Conservation (phyloP, 2,888 invertebrate species). For the Mactromeris polynyma region DNA sequence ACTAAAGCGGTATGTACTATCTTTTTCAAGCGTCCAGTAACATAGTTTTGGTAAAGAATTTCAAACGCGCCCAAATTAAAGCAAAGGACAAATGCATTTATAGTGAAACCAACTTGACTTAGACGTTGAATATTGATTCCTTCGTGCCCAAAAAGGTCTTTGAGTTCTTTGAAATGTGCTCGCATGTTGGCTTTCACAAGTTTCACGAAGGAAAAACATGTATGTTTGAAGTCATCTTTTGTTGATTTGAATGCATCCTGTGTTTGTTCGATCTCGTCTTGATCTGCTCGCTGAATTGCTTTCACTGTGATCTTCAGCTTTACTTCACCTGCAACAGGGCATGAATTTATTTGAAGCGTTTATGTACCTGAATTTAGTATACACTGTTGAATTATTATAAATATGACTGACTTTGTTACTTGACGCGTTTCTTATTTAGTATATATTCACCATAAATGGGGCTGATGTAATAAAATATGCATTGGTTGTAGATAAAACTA, state of each 20-base stretch:
- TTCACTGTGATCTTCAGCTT: slow-evolving; percentile 68
- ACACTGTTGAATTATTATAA: no score
- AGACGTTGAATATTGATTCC: slow-evolving; percentile 64
- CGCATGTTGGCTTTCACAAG: slow-evolving; percentile 66
- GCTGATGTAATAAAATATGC: no score
- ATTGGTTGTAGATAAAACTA: no score
- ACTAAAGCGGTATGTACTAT: slow-evolving; percentile 70
- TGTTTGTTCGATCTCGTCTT: slow-evolving; percentile 57
- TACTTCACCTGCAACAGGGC: slow-evolving; percentile 67
- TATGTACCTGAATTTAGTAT: not conserved
- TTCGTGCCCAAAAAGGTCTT: slow-evolving; percentile 49
- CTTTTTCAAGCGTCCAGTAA: slow-evolving; percentile 65
- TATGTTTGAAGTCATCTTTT: slow-evolving; percentile 69
- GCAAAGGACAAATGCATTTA: slow-evolving; percentile 61
- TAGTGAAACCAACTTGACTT: slow-evolving; percentile 63
- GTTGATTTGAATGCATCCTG: slow-evolving; percentile 57
- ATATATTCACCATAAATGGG: no score
- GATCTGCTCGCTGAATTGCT: slow-evolving; percentile 56
- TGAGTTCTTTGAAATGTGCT: slow-evolving; percentile 69
- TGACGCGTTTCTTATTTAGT: no score
- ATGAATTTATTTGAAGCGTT: not conserved
- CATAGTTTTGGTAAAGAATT: slow-evolving; percentile 70
- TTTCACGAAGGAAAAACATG: slow-evolving; percentile 69
- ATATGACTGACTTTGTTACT: no score
- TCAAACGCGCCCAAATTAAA: slow-evolving; percentile 73